Evolutionary conservation across 2,113 vertebrate genomes (phyloP).

Genomic region (Alaudala cheleensis): DNA sequence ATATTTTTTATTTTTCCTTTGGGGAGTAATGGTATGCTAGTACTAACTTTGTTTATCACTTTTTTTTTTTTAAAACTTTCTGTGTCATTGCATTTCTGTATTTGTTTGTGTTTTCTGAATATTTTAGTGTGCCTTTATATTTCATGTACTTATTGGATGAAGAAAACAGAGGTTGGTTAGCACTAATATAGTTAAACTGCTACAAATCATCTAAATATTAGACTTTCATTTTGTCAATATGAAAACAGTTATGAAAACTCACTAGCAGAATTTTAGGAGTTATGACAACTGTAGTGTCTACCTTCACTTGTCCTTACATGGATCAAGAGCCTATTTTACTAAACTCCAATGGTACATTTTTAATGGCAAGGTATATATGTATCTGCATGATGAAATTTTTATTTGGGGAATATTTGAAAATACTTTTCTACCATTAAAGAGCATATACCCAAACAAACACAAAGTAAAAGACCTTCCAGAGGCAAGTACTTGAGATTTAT

Average conservation of each 20-base stretch:
- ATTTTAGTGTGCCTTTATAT: background rate
- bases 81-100: background rate
- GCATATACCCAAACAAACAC: accelerated
- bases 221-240: background rate
- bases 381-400: background rate
- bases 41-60: background rate
- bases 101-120: background rate
- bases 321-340: background rate
- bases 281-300: background rate
- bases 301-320: background rate
- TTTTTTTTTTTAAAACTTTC: background rate
- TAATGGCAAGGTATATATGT: background rate
- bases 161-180: background rate
- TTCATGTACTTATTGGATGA: background rate
- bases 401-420: background rate
- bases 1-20: background rate
- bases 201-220: background rate
- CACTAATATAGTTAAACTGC: background rate
- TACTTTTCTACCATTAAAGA: background rate
- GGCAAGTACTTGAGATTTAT: background rate
- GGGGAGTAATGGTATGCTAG: background rate
- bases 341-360: background rate
- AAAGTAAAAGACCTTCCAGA: background rate
- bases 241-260: background rate
- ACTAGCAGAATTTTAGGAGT: background rate